Evolutionary conservation across 2,113 vertebrate genomes (phyloP).

Genomic region (Ancistrus triradiatus): DNA sequence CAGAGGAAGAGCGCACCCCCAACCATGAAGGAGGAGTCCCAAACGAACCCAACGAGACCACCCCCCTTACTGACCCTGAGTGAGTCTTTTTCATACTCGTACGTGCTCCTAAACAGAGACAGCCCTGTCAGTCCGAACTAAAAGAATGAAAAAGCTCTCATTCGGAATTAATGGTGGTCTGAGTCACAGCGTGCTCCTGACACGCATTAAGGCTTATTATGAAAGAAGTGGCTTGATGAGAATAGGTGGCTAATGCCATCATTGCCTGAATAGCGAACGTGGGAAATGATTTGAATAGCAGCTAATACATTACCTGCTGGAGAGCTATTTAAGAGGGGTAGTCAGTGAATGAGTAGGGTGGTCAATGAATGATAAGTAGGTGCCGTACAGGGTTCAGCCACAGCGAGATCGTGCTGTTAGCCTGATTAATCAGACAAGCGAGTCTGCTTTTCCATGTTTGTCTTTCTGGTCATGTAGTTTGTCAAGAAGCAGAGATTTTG

Average conservation of each 20-base stretch:
- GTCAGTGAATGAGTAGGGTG: neutral
- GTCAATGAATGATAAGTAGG: neutral
- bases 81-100: slow-evolving; percentile 59
- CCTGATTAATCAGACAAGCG: slow-evolving; percentile 7
- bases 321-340: slow-evolving; percentile 9
- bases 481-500: neutral
- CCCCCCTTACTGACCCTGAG: slow-evolving; percentile 93
- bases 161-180: neutral
- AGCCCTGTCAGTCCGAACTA: neutral
- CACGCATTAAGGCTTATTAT: slow-evolving; percentile 21
- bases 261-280: slow-evolving; percentile 2
- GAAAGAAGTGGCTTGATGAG: slow-evolving; percentile 20
- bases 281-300: slow-evolving; percentile 12
- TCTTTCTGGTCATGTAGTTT: slow-evolving; percentile 12
- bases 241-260: slow-evolving; percentile 28
- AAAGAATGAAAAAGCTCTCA: neutral
- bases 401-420: slow-evolving; percentile 6
- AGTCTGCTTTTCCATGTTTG: neutral
- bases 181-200: neutral
- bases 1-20: slow-evolving; percentile 86
- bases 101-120: neutral
- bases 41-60: slow-evolving; percentile 95
- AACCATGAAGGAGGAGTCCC: slow-evolving; percentile 87
- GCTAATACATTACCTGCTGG: slow-evolving; percentile 20
- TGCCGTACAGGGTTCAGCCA: neutral